phyloP scores from a whole-genome alignment of 2,888 invertebrate species.

The Cheilosia variabilis region DNA sequence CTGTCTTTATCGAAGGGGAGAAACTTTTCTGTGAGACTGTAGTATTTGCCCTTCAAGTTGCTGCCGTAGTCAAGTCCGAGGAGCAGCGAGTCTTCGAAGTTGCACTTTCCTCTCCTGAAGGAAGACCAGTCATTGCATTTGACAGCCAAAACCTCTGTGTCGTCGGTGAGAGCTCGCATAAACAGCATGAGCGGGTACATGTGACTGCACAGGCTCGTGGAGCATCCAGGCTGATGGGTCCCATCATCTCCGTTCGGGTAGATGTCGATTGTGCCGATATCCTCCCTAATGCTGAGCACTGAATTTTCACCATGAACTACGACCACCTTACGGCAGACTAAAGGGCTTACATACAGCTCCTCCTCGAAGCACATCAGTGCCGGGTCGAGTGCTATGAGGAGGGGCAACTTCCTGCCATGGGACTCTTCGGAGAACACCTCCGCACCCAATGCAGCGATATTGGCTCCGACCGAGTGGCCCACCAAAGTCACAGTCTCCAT shows the following conservation, averaged over 20 bases:
- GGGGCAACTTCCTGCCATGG: constrained; percentile 5
- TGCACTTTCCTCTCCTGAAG: too few species aligned
- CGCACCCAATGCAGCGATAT: constrained; percentile 81
- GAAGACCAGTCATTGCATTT: too few species aligned
- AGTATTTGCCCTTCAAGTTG: too few species aligned
- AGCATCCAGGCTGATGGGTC: constrained; percentile 81
- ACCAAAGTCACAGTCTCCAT: constrained; percentile 78
- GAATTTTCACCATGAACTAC: constrained; percentile 81
- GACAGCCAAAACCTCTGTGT: too few species aligned
- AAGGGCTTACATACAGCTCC: constrained; percentile 78
- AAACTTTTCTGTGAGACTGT: too few species aligned
- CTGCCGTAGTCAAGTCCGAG: too few species aligned
- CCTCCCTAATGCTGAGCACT: constrained; percentile 79
- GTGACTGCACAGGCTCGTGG: constrained; percentile 79
- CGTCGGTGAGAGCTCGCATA: too few species aligned
- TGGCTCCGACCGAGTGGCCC: constrained; percentile 82
- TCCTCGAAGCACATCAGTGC: constrained; percentile 79
- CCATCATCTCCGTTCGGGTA: constrained; percentile 82
- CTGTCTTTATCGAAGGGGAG: too few species aligned
- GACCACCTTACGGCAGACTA: constrained; percentile 77
- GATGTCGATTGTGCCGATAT: constrained; percentile 80
- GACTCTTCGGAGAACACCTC: constrained; percentile 24
- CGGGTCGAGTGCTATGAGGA: constrained; percentile 80
- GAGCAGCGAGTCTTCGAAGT: too few species aligned
- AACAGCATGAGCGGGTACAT: constrained; percentile 79